Percentiles rank a stretch among this genome's conserved stretches.
phyloP scores from a whole-genome alignment of 2,113 vertebrate species.

The Echinops telfairi region DNA sequence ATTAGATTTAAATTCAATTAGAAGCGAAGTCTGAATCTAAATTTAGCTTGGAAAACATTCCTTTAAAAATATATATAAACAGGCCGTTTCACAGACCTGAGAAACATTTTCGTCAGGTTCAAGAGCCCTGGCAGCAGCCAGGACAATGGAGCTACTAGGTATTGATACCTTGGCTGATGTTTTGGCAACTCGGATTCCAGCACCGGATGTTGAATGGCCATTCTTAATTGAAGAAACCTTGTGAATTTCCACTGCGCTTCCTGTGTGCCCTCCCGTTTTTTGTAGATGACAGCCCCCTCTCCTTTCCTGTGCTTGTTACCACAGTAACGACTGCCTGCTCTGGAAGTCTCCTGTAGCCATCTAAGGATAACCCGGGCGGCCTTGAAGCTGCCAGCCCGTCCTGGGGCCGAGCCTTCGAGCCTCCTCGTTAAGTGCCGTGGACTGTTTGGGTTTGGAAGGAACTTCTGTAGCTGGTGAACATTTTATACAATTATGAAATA shows the following conservation, averaged over 20 bases:
- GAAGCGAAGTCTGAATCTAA: slow-evolving; percentile 68
- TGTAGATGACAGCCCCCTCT: slow-evolving; percentile 23
- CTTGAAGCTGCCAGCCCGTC: slow-evolving; percentile 68
- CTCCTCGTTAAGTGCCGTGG: slow-evolving; percentile 77
- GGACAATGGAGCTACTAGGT: background rate
- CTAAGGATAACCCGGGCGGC: slow-evolving; percentile 61
- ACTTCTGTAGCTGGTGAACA: slow-evolving; percentile 68
- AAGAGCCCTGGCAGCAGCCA: background rate
- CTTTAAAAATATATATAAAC: slow-evolving; percentile 33
- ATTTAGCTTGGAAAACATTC: slow-evolving; percentile 39
- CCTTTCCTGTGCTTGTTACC: slow-evolving; percentile 73
- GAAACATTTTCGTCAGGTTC: slow-evolving; percentile 70
- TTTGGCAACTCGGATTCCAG: slow-evolving; percentile 58
- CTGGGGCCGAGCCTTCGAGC: slow-evolving; percentile 68
- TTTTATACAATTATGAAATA: slow-evolving; percentile 78
- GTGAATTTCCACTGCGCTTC: slow-evolving; percentile 34
- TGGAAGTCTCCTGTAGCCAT: slow-evolving; percentile 62
- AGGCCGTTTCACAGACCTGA: background rate
- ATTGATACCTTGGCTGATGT: slow-evolving; percentile 2
- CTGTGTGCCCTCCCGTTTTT: background rate
- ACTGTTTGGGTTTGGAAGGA: slow-evolving; percentile 68
- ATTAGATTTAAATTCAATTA: slow-evolving; percentile 68
- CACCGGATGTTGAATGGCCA: background rate
- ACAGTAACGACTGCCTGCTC: slow-evolving; percentile 41
- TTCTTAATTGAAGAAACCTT: slow-evolving; percentile 39